Evolutionary conservation across 1,140 invertebrate genomes (phyloP), one percentile per base, ranked within the genome.

Genomic region (Lethrus apterus): DNA sequence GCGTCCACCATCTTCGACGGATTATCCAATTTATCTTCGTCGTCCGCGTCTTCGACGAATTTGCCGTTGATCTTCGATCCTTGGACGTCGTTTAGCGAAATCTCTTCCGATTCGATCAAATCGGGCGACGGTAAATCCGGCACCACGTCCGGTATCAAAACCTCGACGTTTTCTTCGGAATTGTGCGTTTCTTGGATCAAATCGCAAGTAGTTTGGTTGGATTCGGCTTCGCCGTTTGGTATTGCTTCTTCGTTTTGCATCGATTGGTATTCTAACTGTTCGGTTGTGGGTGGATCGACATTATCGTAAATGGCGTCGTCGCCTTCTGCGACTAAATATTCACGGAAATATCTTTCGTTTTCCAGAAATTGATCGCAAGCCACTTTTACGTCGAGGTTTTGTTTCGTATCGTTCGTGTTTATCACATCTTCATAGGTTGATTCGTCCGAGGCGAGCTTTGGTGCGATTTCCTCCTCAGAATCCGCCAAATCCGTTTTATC

Each of bases 1-100:
- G 51, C 54, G 32, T 64, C 54, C n/a, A 63, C 58, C 15, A 57
- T 55, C 26, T 57, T 55, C 8, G 50, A 45, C 2, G 58, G 58
- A 29, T 42, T 42, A 26, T 42, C 40, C 17, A 42, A 5, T 36
- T 29, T 36, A 15, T 32, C 42, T 20, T 44, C 29, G 8, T 23
- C 11, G 4, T 42, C 40, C 4, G 26, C 17, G n/a, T n/a, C n/a
- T n/a, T n/a, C n/a, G n/a, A n/a, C n/a, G n/a, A 42, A 5, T n/a
- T 26, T n/a, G 24, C 7, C 24, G n/a, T 5, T 26, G 24, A n/a
- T 26, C 24, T 5, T 26, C n/a, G 24, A n/a, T 31, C 52, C 30
- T 57, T 56, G 4, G 50, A 46, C 35, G 5, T 50, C 30, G 20
- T 41, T 18, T 15, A 20, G 26, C 5, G 29, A 17, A 11, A 47